Evolutionary conservation across 2,888 invertebrate genomes (phyloP).

Genomic region (Altica lythri): DNA sequence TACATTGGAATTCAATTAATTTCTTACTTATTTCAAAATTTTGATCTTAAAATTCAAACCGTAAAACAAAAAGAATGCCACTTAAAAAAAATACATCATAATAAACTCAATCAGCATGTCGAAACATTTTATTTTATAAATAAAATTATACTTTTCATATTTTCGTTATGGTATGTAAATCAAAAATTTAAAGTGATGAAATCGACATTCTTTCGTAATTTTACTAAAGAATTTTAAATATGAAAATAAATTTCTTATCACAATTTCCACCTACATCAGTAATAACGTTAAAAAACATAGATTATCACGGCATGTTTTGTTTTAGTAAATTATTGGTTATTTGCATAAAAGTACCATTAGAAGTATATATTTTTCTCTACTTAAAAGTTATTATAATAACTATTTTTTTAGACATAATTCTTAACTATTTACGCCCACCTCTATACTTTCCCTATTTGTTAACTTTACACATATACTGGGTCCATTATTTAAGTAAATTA

Average conservation of each 20-base stretch:
- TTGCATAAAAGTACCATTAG: constrained; percentile 19
- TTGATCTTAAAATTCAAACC: too few relatives aligned
- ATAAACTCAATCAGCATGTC: not conserved
- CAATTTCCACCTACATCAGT: constrained; percentile 15
- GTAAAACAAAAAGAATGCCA: not conserved
- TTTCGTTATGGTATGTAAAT: too few relatives aligned
- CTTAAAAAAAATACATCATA: not conserved
- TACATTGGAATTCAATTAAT: not conserved
- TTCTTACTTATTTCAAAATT: not conserved
- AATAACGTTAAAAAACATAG: constrained; percentile 19
- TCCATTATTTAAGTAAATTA: too few relatives aligned
- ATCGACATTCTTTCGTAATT: constrained; percentile 15
- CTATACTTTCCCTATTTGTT: too few relatives aligned
- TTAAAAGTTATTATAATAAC: too few relatives aligned
- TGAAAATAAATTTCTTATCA: constrained; percentile 22
- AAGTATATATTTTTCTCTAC: too few relatives aligned
- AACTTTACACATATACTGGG: too few relatives aligned
- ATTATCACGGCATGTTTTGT: constrained; percentile 12
- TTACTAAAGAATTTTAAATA: constrained; percentile 18
- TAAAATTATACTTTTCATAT: too few relatives aligned
- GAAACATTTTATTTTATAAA: too few relatives aligned
- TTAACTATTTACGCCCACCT: too few relatives aligned
- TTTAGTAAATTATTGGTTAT: constrained; percentile 10
- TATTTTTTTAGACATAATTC: too few relatives aligned
- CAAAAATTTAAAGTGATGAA: too few relatives aligned